Evolutionary conservation across 1,140 invertebrate genomes (phyloP), one percentile per base, ranked within the genome.

Genomic region (Drosophila punjabiensis): DNA sequence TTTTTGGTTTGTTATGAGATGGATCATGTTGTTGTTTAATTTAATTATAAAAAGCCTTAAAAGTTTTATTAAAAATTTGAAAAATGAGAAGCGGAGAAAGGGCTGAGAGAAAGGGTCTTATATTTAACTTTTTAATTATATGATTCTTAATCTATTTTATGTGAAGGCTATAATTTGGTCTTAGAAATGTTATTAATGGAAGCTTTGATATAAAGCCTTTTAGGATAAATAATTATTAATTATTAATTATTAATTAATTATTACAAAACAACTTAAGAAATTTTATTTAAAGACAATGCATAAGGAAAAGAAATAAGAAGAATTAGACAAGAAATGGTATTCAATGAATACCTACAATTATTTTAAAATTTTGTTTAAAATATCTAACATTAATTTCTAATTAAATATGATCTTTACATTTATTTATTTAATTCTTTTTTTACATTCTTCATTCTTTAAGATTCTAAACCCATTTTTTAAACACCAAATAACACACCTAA

Each of bases 1-100:
- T n/a, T 4, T 37, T 30, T n/a, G 14, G 37, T 30, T 43, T 64
- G 13, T 48, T 28, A 48, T 48, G 24, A 48, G 45, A 37, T 18
- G 24, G 33, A 53, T 33, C 35, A 47, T 60, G 30, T 24, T 45
- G 35, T 6, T 35, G 20, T 18, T 59, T 76, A 59, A 55, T 55
- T 67, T 30, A 67, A 76, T 76, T 52, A 30, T 20, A 43, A 37
- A 16, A 67, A 18, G 10, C 10, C 32, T n/a, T 1, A 5, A 41
- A 28, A 10, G n/a, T 8, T 41, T 60, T 56, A 74, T 53, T 45
- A 47, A 76, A 53, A 35, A n/a, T 3, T 2, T 2, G 5, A n/a
- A n/a, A n/a, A n/a, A n/a, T n/a, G 3, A 55, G 4, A 48, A 18
- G 1, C 14, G n/a, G 53, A 50, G 55, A 74, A 74, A 74, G 70